These are phyloP conservation scores for Poecilia latipinna DNA, from an alignment of 2,113 vertebrate genomes.

Conservation along the genomic window DNA sequence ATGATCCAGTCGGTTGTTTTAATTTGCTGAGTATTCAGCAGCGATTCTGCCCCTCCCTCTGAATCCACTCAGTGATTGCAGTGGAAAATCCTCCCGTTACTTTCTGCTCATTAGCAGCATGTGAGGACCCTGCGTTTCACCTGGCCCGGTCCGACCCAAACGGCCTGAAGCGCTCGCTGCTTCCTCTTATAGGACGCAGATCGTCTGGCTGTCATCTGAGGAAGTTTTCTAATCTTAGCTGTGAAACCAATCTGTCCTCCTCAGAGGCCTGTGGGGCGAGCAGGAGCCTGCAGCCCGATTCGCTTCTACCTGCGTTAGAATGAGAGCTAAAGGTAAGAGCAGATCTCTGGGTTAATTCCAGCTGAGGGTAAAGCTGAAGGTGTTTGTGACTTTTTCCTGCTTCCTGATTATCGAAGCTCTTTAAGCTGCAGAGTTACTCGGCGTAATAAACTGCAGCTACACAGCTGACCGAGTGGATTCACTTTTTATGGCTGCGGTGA, in stretches of 20 bases:
- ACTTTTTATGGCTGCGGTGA: too few species aligned
- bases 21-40: neutral
- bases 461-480: too few species aligned
- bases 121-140: conserved; percentile 16
- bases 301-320: conserved; percentile 63
- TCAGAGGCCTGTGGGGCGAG: neutral
- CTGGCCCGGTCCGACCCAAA: conserved; percentile 52
- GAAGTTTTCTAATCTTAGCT: conserved; percentile 82
- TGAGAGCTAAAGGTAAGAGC: conserved; percentile 77
- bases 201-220: conserved; percentile 80
- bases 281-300: conserved; percentile 18
- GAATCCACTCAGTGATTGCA: neutral
- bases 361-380: neutral
- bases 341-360: too few species aligned
- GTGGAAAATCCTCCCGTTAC: conserved; percentile 11
- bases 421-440: too few species aligned
- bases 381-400: neutral
- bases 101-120: conserved; percentile 2
- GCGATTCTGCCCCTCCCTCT: neutral
- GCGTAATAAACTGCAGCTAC: too few species aligned
- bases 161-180: conserved; percentile 49
- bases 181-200: conserved; percentile 79
- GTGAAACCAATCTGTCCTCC: conserved; percentile 55
- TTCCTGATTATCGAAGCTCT: too few species aligned
- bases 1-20: neutral